These are phyloP conservation scores for Coptodon rendalli DNA, from an alignment of 2,113 vertebrate species.

Conservation along the genomic window DNA sequence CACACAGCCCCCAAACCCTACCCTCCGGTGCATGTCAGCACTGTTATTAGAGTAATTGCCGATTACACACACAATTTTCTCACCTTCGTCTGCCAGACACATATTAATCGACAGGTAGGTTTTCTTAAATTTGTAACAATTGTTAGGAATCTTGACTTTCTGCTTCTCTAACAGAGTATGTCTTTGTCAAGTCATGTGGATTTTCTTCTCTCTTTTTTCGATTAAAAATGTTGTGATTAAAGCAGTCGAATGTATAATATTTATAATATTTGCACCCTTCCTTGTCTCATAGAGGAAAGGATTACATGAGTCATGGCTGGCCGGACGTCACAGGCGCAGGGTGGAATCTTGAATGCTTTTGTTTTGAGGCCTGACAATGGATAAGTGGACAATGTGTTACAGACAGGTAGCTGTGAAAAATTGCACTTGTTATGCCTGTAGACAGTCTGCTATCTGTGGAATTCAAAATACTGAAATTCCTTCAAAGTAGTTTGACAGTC, in stretches of 20 bases:
- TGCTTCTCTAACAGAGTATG: background rate
- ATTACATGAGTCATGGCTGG: background rate
- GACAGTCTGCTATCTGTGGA: constrained; percentile 50
- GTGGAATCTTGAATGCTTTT: constrained; percentile 55
- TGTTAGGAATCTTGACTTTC: background rate
- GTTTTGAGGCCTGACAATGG: constrained; percentile 41
- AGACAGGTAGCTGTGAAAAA: constrained; percentile 58
- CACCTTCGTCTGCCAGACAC: constrained; percentile 21
- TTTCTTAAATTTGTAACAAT: background rate
- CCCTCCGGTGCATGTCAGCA: constrained; percentile 61
- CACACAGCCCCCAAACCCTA: constrained; percentile 32
- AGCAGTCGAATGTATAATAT: background rate
- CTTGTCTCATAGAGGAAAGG: background rate
- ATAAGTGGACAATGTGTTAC: constrained; percentile 58
- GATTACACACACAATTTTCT: constrained; percentile 60
- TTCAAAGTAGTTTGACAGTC: constrained; percentile 21
- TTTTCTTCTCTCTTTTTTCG: background rate
- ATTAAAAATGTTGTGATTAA: background rate
- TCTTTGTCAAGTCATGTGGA: background rate
- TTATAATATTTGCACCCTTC: background rate
- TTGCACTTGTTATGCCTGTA: constrained; percentile 35
- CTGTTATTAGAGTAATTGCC: constrained; percentile 68
- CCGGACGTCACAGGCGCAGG: constrained; percentile 2
- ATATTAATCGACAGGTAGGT: constrained; percentile 19
- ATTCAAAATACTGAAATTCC: constrained; percentile 46